Evolutionary conservation across 1,140 invertebrate species (phyloP).

Genomic region (Gryon sp.): DNA sequence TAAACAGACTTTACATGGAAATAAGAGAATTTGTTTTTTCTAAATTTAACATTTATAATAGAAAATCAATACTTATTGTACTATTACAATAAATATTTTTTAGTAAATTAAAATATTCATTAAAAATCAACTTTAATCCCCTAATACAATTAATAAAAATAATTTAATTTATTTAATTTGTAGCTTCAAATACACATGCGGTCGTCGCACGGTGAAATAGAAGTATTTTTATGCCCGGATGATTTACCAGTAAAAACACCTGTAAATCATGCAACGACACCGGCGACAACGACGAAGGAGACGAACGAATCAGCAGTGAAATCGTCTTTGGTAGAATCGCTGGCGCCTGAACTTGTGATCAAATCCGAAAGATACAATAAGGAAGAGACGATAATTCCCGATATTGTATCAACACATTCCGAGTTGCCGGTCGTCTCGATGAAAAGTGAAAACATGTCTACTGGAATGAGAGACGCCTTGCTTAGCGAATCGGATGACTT

Average conservation of each 20-base stretch:
- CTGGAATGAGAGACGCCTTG: conserved; percentile 82
- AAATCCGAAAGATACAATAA: conserved; percentile 66
- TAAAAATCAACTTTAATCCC: no score
- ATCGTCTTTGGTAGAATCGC: conserved; percentile 64
- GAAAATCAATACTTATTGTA: no score
- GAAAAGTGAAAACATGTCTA: conserved; percentile 62
- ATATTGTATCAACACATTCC: conserved; percentile 58
- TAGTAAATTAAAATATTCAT: no score
- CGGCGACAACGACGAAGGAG: conserved; percentile 32
- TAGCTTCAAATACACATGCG: conserved; percentile 92
- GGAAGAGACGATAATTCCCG: conserved; percentile 63
- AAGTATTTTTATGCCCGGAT: conserved; percentile 95
- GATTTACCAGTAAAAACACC: conserved; percentile 77
- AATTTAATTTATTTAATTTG: conserved; percentile 28
- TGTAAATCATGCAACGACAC: conserved; percentile 67
- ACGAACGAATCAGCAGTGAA: conserved; percentile 45
- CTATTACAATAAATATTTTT: no score
- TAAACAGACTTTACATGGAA: no score
- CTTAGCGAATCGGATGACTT: conserved; percentile 84
- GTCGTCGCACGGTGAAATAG: conserved; percentile 92
- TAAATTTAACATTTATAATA: no score
- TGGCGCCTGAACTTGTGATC: conserved; percentile 66
- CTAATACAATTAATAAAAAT: no score
- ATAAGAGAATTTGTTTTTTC: no score
- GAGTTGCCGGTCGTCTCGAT: conserved; percentile 56